phyloP scores from a whole-genome alignment of 2,113 vertebrate species.

The Oostethus manadensis region DNA sequence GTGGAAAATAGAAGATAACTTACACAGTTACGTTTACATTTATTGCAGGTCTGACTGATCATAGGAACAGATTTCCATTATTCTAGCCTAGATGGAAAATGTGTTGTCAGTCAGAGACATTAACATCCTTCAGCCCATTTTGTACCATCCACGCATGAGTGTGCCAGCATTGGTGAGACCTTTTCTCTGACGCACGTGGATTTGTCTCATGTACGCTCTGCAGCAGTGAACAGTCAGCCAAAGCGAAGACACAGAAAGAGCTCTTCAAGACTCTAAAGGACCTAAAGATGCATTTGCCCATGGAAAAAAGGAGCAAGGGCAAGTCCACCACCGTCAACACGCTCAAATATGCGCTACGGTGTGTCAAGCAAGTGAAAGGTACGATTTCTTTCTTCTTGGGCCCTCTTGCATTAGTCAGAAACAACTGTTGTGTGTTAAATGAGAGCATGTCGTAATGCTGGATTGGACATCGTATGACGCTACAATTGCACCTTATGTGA shows the following conservation, averaged over 20 bases:
- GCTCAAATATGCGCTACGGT: conserved; percentile 86
- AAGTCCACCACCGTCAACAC: conserved; percentile 84
- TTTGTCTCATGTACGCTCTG: conserved; percentile 40
- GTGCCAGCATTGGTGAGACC: conserved; percentile 22
- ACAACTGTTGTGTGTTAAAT: neutral
- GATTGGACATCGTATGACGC: neutral
- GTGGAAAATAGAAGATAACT: no score
- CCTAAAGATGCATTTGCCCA: conserved; percentile 83
- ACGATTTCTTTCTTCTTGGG: conserved; percentile 25
- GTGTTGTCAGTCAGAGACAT: neutral
- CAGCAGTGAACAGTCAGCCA: conserved; percentile 88
- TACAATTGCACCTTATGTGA: neutral
- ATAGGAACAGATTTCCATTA: neutral
- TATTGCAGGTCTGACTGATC: no score
- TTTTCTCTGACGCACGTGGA: conserved; percentile 37
- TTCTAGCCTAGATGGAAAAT: neutral
- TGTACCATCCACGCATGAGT: neutral
- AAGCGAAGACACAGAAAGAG: conserved; percentile 87
- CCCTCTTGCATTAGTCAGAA: neutral
- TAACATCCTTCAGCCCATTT: neutral
- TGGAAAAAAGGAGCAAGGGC: conserved; percentile 84
- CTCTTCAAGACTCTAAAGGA: conserved; percentile 86
- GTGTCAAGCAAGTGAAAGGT: conserved; percentile 96
- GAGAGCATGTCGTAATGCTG: neutral
- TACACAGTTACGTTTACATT: no score